A percentile compares a stretch with the other conserved stretches of the same genome.
Evolutionary conservation across 1,140 invertebrate genomes (phyloP).

Genomic region (Psix sp.): DNA sequence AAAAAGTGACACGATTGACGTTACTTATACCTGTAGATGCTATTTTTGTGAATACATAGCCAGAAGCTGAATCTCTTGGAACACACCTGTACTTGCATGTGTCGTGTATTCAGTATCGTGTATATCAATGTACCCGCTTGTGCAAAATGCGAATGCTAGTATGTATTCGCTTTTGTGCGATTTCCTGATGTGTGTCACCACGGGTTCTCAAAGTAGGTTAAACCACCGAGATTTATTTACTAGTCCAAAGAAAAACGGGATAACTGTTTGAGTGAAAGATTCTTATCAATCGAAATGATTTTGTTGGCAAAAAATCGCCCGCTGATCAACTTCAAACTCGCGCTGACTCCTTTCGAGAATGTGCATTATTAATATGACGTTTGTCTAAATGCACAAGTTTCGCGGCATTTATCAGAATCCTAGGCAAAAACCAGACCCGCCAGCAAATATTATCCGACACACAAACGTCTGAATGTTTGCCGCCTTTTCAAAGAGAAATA

Average conservation of each 20-base stretch:
- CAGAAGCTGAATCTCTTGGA: constrained; percentile 24
- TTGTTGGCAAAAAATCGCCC: no score
- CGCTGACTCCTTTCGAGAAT: no score
- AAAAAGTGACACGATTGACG: constrained; percentile 14
- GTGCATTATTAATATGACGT: no score
- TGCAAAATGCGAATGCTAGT: constrained; percentile 45
- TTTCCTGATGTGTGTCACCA: constrained; percentile 63
- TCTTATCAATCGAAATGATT: no score
- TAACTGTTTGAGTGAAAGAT: constrained; percentile 34
- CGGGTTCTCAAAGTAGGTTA: constrained; percentile 65
- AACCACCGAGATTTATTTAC: constrained; percentile 54
- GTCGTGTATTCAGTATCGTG: constrained; percentile 30
- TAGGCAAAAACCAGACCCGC: no score
- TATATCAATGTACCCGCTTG: constrained; percentile 42
- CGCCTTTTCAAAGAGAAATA: no score
- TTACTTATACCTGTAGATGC: constrained; percentile 38
- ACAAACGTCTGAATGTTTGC: no score
- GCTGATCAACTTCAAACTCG: no score
- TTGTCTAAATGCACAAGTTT: no score
- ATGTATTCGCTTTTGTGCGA: constrained; percentile 61
- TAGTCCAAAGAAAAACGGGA: constrained; percentile 43
- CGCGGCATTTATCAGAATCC: no score
- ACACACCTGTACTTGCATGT: constrained; percentile 21
- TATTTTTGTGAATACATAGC: constrained; percentile 52
- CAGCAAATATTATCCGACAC: no score